phyloP scores from a whole-genome alignment of 2,888 invertebrate genomes.

The Molanna angustata region DNA sequence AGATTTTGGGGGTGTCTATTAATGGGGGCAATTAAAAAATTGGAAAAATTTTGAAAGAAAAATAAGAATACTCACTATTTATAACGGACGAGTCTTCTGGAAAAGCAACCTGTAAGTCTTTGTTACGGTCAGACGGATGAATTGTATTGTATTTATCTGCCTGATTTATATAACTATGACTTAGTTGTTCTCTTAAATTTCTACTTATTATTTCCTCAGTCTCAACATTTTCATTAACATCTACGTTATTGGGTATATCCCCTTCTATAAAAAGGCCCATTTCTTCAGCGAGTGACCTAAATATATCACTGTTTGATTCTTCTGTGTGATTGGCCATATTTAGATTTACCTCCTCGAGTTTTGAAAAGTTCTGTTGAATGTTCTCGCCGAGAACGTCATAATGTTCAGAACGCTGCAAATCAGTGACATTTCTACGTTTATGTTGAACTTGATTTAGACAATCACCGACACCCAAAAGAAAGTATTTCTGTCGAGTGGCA shows the following conservation, averaged over 20 bases:
- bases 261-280: background rate
- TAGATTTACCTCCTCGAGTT: background rate
- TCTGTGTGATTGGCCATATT: background rate
- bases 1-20: no score
- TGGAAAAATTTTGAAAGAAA: background rate
- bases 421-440: no score
- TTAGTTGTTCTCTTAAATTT: conserved; percentile 13
- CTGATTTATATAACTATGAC: conserved; percentile 12
- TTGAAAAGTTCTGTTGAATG: no score
- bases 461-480: no score
- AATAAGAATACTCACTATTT: no score
- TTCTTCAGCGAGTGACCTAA: background rate
- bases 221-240: conserved; percentile 17
- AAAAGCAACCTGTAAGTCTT: no score
- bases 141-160: conserved; percentile 3
- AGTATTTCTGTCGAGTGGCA: no score
- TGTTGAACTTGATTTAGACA: no score
- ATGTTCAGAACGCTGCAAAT: background rate
- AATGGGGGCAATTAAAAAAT: no score
- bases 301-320: background rate
- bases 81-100: no score
- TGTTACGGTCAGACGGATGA: background rate
- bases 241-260: conserved; percentile 9
- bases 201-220: conserved; percentile 18
- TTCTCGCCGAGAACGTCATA: background rate